A percentile compares a stretch with the other conserved stretches of the same genome.
Conservation (phyloP, 2,797 vertebrate species). For the Leptodactylus fallax region DNA sequence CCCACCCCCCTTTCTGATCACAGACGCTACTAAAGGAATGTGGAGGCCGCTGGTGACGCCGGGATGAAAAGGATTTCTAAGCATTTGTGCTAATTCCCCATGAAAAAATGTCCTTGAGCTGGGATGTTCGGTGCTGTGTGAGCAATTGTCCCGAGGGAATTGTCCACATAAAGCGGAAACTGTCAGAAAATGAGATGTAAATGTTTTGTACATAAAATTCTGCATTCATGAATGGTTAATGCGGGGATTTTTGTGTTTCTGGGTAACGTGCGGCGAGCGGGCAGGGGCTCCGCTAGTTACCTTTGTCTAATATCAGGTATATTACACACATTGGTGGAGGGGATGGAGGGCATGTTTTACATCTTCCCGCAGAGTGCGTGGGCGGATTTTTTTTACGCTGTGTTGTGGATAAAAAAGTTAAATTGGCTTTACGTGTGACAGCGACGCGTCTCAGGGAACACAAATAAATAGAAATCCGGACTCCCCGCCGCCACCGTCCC, state of each 20-base stretch:
- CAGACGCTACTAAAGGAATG: not conserved
- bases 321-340: not conserved
- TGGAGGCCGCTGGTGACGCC: not conserved
- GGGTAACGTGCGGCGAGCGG: not conserved
- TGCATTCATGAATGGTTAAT: constrained; percentile 28
- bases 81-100: constrained; percentile 11
- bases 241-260: not conserved
- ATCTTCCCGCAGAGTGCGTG: constrained; percentile 1
- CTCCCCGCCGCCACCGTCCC: not conserved
- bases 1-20: not conserved
- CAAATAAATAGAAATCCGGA: not conserved
- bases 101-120: constrained; percentile 11
- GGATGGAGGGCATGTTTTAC: not conserved
- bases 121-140: not conserved
- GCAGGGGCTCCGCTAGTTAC: not conserved
- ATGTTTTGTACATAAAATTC: constrained; percentile 24
- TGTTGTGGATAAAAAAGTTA: not conserved
- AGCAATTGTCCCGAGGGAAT: not conserved
- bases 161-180: constrained; percentile 7
- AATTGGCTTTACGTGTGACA: constrained; percentile 14
- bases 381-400: not conserved
- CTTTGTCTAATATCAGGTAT: not conserved
- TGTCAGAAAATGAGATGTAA: constrained; percentile 25
- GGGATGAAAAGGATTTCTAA: not conserved
- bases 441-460: not conserved